Evolutionary conservation across 2,888 invertebrate genomes (phyloP).

Genomic region (Nasonia oneida): DNA sequence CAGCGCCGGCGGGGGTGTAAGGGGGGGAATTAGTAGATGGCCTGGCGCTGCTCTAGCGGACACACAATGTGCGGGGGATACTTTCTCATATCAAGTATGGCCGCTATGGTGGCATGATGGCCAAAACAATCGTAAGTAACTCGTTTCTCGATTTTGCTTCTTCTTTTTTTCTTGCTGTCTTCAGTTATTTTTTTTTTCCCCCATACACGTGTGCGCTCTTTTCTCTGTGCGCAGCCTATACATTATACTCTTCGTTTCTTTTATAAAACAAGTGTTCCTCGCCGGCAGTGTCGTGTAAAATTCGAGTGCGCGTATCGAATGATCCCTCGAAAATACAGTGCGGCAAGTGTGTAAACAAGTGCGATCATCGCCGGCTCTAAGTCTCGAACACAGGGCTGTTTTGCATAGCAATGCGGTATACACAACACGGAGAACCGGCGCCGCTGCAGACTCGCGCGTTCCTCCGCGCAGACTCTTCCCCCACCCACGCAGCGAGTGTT

Average conservation of each 20-base stretch:
- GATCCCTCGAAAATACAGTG: no score
- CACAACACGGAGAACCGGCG: not conserved
- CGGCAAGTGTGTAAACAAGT: not conserved
- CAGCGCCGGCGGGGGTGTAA: slow-evolving; percentile 65
- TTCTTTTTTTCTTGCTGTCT: not conserved
- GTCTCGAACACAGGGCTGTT: not conserved
- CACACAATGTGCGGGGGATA: slow-evolving; percentile 76
- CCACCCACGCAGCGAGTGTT: not conserved
- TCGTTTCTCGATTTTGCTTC: not conserved
- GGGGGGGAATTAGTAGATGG: slow-evolving; percentile 78
- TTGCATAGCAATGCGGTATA: not conserved
- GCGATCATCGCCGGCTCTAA: not conserved
- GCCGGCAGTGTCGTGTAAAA: not conserved
- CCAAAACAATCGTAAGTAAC: slow-evolving; percentile 78
- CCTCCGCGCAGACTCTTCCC: not conserved
- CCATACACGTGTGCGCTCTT: not conserved
- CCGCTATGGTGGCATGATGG: slow-evolving; percentile 79
- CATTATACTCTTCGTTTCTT: no score
- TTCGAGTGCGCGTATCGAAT: no score
- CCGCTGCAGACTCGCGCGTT: not conserved
- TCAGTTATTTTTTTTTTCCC: not conserved
- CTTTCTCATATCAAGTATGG: slow-evolving; percentile 80
- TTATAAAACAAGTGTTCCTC: not conserved
- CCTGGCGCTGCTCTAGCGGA: slow-evolving; percentile 69
- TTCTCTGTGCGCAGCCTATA: no score